These are phyloP conservation scores for Puntigrus tetrazona DNA, from an alignment of 2,113 vertebrate genomes.

Conservation along the genomic window DNA sequence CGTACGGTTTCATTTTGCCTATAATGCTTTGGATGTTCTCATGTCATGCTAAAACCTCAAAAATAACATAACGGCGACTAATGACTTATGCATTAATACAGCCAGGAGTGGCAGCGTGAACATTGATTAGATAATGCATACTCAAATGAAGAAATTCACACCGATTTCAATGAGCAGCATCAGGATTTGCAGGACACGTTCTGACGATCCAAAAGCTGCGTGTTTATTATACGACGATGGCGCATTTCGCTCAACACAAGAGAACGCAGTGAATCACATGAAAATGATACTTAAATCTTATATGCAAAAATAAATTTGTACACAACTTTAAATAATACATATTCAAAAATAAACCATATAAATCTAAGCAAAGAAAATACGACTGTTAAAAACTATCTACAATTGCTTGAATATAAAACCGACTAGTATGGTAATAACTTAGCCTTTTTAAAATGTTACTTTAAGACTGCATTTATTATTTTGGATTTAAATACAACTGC, in stretches of 20 bases:
- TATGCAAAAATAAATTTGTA: slow-evolving; percentile 63
- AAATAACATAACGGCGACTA: not conserved
- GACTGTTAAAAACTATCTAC: slow-evolving; percentile 64
- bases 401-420: slow-evolving; percentile 68
- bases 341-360: slow-evolving; percentile 66
- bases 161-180: slow-evolving; percentile 9
- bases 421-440: slow-evolving; percentile 64
- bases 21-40: not conserved
- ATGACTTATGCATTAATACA: not conserved
- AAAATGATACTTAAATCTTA: slow-evolving; percentile 50
- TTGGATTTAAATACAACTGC: slow-evolving; percentile 52
- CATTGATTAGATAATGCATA: slow-evolving; percentile 10
- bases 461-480: slow-evolving; percentile 53
- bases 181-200: slow-evolving; percentile 6
- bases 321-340: slow-evolving; percentile 69
- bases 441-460: slow-evolving; percentile 51
- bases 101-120: not conserved
- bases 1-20: slow-evolving; percentile 59
- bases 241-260: not conserved
- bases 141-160: not conserved
- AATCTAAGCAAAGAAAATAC: slow-evolving; percentile 60
- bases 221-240: not conserved
- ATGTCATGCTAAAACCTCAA: not conserved
- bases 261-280: slow-evolving; percentile 3
- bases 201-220: not conserved